Conservation (phyloP, 2,797 vertebrate genomes). For the Xenops minutus region DNA sequence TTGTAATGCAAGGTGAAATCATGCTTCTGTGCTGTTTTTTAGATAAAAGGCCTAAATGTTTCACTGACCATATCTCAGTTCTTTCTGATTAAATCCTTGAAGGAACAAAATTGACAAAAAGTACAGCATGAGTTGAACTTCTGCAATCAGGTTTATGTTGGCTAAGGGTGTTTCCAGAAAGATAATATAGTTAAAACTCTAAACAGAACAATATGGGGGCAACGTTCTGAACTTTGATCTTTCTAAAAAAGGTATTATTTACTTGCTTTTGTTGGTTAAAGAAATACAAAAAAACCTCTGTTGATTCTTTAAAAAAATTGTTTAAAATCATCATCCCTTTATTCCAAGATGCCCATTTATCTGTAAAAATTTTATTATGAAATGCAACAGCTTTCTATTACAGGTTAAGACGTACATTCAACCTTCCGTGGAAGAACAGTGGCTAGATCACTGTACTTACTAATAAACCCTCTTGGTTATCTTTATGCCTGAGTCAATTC, state of each 20-base stretch:
- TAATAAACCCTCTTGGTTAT: background rate
- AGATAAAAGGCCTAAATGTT: background rate
- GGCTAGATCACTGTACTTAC: background rate
- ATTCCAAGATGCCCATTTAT: background rate
- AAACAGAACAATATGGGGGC: background rate
- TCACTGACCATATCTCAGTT: background rate
- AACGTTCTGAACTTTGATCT: background rate
- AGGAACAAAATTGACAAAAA: background rate
- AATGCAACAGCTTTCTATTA: background rate
- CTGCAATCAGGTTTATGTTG: background rate
- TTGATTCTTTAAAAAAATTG: background rate
- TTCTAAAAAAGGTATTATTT: background rate
- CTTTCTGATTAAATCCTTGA: background rate
- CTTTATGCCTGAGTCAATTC: background rate
- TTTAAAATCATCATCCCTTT: background rate
- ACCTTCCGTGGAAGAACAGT: background rate
- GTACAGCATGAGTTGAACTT: background rate
- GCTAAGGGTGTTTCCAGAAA: background rate
- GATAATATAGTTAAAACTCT: background rate
- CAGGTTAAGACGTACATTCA: background rate
- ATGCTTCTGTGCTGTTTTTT: background rate
- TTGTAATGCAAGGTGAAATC: background rate
- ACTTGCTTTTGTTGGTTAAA: background rate
- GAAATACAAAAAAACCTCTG: background rate
- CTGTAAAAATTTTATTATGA: background rate